Percentiles rank a stretch among this genome's conserved stretches.
Evolutionary conservation across 2,797 vertebrate genomes (phyloP).

Genomic region (Hephaestus fuliginosus): DNA sequence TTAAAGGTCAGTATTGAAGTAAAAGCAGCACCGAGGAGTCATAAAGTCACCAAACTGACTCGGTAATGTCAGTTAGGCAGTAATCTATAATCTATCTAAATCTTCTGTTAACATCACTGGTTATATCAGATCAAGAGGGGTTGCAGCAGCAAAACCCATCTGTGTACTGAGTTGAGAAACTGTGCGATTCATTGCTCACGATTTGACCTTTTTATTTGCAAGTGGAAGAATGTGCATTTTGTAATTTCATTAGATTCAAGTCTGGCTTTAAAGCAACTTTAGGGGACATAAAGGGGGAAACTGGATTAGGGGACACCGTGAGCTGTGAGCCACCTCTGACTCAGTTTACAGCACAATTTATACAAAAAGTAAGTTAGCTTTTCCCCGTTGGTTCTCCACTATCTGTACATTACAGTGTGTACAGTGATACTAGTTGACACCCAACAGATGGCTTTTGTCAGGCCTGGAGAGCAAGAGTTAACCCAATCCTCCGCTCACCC

Average conservation of each 20-base stretch:
- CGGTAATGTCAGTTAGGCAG: background rate
- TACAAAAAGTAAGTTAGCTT: slow-evolving; percentile 5
- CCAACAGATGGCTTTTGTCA: slow-evolving; percentile 85
- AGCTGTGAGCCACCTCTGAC: background rate
- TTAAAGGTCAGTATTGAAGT: too few relatives aligned
- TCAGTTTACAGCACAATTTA: background rate
- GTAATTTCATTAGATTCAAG: background rate
- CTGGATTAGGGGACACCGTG: background rate
- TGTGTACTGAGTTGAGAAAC: too few relatives aligned
- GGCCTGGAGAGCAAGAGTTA: slow-evolving; percentile 85
- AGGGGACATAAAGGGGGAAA: background rate
- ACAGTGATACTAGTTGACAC: slow-evolving; percentile 66
- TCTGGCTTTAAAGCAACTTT: slow-evolving; percentile 1
- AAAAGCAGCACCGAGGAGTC: too few relatives aligned
- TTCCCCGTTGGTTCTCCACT: slow-evolving; percentile 14
- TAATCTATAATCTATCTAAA: background rate
- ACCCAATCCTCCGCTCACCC: slow-evolving; percentile 81
- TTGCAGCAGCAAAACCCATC: background rate
- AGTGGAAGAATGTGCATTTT: background rate
- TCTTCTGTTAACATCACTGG: background rate
- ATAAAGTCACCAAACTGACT: too few relatives aligned
- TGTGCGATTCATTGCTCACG: background rate
- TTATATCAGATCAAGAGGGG: background rate
- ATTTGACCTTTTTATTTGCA: background rate
- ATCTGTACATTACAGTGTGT: slow-evolving; percentile 49